A percentile compares a stretch with the other conserved stretches of the same genome.
Evolutionary conservation across 2,797 vertebrate species (phyloP).

Genomic region (Enteromius mattozi): DNA sequence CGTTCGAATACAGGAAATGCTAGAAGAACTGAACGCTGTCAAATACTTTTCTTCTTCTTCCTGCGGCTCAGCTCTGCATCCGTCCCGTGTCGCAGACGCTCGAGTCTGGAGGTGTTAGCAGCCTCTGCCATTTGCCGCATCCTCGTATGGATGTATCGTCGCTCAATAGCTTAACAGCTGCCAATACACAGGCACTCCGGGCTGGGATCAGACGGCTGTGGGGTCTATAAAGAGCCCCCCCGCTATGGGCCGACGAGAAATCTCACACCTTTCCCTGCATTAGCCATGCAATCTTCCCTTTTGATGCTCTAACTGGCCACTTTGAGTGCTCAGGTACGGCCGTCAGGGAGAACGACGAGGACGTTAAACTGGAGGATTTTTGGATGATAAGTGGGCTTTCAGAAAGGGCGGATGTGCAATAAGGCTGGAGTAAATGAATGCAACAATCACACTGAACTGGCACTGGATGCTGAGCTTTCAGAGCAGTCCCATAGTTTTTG

Average conservation of each 20-base stretch:
- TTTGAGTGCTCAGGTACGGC: constrained; percentile 68
- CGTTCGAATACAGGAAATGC: not conserved
- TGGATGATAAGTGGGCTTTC: not conserved
- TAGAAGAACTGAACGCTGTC: not conserved
- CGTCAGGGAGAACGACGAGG: not conserved
- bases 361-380: not conserved
- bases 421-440: not conserved
- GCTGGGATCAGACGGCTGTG: constrained; percentile 80
- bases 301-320: constrained; percentile 84
- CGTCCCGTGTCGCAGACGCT: constrained; percentile 53
- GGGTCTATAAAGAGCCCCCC: constrained; percentile 80
- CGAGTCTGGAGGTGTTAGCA: constrained; percentile 71
- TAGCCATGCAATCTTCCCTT: constrained; percentile 80
- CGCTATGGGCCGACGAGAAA: constrained; percentile 81
- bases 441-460: not conserved
- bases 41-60: not conserved
- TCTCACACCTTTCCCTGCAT: constrained; percentile 84
- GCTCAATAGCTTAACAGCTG: constrained; percentile 81
- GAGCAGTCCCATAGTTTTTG: too few relatives aligned
- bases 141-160: constrained; percentile 66
- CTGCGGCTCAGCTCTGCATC: constrained; percentile 15
- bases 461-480: not conserved
- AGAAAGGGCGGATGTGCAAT: not conserved
- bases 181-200: constrained; percentile 83
- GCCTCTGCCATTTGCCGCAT: constrained; percentile 79